Percentiles rank a stretch among this genome's conserved stretches.
These are phyloP conservation scores for Drosophila rellima DNA, from an alignment of 2,888 invertebrate genomes.

Conservation along the genomic window DNA sequence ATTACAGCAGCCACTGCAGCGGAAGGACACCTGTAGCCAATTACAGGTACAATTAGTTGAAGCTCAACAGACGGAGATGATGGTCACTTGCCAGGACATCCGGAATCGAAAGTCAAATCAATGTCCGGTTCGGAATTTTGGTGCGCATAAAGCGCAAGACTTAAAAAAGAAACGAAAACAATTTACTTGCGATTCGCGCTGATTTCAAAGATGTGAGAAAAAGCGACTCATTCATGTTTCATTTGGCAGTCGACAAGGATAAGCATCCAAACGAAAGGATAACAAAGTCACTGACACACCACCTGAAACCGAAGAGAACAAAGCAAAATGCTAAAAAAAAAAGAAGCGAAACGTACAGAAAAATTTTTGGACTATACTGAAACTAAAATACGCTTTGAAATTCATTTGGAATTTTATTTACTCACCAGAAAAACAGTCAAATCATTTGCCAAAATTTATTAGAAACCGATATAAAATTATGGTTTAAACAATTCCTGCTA, in stretches of 20 bases:
- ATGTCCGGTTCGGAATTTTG: constrained; percentile 64
- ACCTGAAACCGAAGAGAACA: constrained; percentile 45
- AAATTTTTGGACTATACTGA: not conserved
- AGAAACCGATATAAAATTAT: too few species aligned
- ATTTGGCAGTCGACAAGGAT: constrained; percentile 66
- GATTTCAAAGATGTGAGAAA: constrained; percentile 32
- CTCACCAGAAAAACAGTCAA: not conserved
- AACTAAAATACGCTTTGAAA: constrained; percentile 27
- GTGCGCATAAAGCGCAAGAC: constrained; percentile 45
- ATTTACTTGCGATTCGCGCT: constrained; percentile 42
- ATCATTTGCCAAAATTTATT: not conserved
- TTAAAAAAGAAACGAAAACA: constrained; percentile 28
- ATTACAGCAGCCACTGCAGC: constrained; percentile 45
- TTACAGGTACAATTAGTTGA: constrained; percentile 67
- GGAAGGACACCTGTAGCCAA: constrained; percentile 54
- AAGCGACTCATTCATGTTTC: constrained; percentile 51
- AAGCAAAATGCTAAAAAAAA: constrained; percentile 13
- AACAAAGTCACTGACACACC: constrained; percentile 69
- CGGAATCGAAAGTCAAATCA: constrained; percentile 58
- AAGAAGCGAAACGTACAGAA: not conserved
- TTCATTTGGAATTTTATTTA: not conserved
- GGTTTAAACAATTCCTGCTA: too few species aligned
- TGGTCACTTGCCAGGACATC: constrained; percentile 22
- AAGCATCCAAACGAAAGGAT: constrained; percentile 76
- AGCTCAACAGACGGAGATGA: constrained; percentile 32